These are phyloP conservation scores for Sebastes nivosus DNA, from an alignment of 2,797 vertebrate genomes.

Conservation along the genomic window DNA sequence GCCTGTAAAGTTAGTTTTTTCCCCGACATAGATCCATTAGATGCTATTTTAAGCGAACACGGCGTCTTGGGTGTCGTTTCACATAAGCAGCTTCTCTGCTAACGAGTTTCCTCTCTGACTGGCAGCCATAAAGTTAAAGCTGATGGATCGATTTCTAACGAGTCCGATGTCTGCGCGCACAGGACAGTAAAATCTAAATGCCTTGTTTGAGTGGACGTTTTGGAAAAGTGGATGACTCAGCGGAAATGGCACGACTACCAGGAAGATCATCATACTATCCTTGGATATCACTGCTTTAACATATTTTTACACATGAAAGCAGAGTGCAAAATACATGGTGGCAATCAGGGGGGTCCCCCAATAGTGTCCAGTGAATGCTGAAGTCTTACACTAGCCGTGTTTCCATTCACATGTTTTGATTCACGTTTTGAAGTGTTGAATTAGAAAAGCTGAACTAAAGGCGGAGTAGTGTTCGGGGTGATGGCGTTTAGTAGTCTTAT, in stretches of 20 bases:
- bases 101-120: constrained; percentile 1
- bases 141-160: not conserved
- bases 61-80: not conserved
- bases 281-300: not conserved
- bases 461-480: too few species aligned
- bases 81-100: not conserved
- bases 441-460: too few species aligned
- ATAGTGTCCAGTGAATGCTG: too few species aligned
- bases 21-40: not conserved
- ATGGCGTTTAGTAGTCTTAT: too few species aligned
- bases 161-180: not conserved
- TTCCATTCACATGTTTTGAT: too few species aligned
- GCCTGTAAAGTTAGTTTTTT: not conserved
- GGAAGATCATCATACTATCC: not conserved
- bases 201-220: constrained; percentile 1
- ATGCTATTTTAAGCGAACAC: not conserved
- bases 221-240: not conserved
- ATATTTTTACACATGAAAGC: not conserved
- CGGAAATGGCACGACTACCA: not conserved
- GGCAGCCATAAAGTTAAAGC: not conserved
- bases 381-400: too few species aligned
- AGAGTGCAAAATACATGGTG: too few species aligned
- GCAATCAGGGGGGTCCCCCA: too few species aligned
- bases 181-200: constrained; percentile 3
- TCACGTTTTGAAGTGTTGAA: too few species aligned